Conservation (phyloP, 2,113 vertebrate genomes). For the Otis tarda region DNA sequence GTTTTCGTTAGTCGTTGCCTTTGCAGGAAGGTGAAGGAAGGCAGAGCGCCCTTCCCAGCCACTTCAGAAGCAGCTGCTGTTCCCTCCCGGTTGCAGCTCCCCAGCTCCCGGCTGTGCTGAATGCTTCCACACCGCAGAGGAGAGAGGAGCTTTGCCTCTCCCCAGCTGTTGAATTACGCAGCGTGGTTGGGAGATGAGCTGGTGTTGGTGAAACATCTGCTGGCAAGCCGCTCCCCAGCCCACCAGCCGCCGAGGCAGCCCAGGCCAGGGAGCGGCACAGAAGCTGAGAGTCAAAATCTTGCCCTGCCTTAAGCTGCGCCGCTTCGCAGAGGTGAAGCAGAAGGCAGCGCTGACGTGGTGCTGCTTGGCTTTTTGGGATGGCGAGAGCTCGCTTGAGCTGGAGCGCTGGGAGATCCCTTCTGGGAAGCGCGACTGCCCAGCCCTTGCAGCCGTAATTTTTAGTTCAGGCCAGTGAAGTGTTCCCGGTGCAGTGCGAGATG, state of each 20-base stretch:
- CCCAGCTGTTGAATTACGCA: accelerated
- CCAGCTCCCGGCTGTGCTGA: neutral
- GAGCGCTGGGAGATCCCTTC: neutral
- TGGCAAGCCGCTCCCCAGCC: neutral
- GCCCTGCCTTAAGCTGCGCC: neutral
- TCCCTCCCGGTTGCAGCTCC: neutral
- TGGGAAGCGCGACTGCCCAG: neutral
- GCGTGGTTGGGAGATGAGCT: neutral
- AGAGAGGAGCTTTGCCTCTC: neutral
- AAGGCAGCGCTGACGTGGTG: neutral
- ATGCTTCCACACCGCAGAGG: neutral
- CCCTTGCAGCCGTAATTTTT: neutral
- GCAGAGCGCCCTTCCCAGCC: neutral
- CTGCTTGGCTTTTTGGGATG: neutral
- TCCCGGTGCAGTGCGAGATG: neutral
- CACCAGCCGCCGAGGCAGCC: neutral
- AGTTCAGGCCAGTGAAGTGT: neutral
- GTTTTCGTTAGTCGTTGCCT: neutral
- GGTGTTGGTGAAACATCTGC: neutral
- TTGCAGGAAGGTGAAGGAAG: neutral
- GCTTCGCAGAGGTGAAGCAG: neutral
- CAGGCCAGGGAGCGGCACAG: neutral
- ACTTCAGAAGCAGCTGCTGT: neutral
- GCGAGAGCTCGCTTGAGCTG: neutral
- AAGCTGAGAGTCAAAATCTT: neutral